A percentile compares a stretch with the other conserved stretches of the same genome.
These are phyloP conservation scores for Liolophura sinensis DNA, from an alignment of 1,140 invertebrate genomes.

Conservation along the genomic window DNA sequence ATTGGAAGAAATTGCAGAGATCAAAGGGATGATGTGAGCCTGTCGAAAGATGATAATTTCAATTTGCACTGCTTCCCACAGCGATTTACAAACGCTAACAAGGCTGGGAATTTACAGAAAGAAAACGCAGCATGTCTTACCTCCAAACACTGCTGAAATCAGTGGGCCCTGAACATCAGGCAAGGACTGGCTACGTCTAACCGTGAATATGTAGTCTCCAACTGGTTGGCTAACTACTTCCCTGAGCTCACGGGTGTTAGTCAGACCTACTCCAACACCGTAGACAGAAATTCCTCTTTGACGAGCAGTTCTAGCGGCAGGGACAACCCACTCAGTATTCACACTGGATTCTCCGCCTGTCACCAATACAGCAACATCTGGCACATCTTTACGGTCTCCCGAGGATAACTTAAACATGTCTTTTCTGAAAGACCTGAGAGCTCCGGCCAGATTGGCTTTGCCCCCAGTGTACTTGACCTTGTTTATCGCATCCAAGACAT, in stretches of 20 bases:
- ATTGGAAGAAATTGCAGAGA: too few relatives aligned
- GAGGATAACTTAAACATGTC: constrained; percentile 10
- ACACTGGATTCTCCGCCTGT: constrained; percentile 40
- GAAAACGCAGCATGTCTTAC: too few relatives aligned
- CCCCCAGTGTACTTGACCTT: constrained; percentile 11
- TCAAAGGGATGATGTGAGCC: too few relatives aligned
- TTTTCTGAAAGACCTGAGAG: not conserved
- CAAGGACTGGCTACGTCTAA: constrained; percentile 1
- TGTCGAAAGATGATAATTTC: too few relatives aligned
- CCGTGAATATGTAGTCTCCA: constrained; percentile 24
- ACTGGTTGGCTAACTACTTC: constrained; percentile 26
- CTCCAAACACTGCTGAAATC: too few relatives aligned
- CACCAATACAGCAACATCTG: constrained; percentile 33
- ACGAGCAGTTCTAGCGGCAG: constrained; percentile 25
- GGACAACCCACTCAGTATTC: constrained; percentile 28
- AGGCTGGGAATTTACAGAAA: too few relatives aligned
- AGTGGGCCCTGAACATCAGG: too few relatives aligned
- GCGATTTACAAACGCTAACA: too few relatives aligned
- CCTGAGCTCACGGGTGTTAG: constrained; percentile 25
- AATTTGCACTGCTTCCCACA: too few relatives aligned
- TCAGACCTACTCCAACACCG: constrained; percentile 33
- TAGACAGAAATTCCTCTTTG: constrained; percentile 31
- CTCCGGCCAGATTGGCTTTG: constrained; percentile 15
- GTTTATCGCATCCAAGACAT: constrained; percentile 8
- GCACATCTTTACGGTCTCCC: constrained; percentile 15